These are phyloP conservation scores for Sycophaga agraensis DNA, from an alignment of 1,140 invertebrate genomes.

Conservation along the genomic window DNA sequence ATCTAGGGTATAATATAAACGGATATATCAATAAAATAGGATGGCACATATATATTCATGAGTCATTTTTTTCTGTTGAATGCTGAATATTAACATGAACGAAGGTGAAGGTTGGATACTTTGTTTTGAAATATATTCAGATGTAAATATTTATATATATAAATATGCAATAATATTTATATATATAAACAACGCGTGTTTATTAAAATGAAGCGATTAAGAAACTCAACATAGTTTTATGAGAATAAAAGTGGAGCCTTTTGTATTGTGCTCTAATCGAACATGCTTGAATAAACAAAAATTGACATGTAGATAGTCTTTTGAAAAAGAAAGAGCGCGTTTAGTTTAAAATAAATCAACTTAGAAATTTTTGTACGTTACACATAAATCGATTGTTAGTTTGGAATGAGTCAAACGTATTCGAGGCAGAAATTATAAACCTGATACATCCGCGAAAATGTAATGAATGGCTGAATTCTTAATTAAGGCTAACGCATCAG, in stretches of 20 bases:
- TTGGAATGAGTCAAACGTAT: conserved; percentile 36
- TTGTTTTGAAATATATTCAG: conserved; percentile 31
- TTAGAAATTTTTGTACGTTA: conserved; percentile 55
- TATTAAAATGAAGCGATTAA: conserved; percentile 40
- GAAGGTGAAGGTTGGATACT: conserved; percentile 32
- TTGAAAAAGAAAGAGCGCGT: conserved; percentile 46
- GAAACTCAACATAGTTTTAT: conserved; percentile 25
- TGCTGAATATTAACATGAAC: neutral
- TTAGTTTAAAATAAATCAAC: conserved; percentile 54
- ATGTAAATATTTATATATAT: conserved; percentile 44
- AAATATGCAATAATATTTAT: conserved; percentile 38
- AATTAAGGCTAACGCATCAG: conserved; percentile 45
- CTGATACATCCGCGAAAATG: conserved; percentile 21
- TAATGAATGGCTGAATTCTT: conserved; percentile 48
- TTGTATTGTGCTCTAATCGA: conserved; percentile 39
- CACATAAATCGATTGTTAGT: conserved; percentile 49
- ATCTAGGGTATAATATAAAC: conserved; percentile 41
- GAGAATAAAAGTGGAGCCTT: conserved; percentile 31
- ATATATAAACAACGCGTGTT: conserved; percentile 41
- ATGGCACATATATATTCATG: conserved; percentile 40
- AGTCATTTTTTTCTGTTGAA: conserved; percentile 42
- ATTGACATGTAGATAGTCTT: conserved; percentile 55
- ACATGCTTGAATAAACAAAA: conserved; percentile 43
- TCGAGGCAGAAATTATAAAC: conserved; percentile 26
- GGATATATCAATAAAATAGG: conserved; percentile 37